Base-by-base conservation (phyloP, 2,113 vertebrate genomes). In the Forbesichthys agassizii region DNA sequence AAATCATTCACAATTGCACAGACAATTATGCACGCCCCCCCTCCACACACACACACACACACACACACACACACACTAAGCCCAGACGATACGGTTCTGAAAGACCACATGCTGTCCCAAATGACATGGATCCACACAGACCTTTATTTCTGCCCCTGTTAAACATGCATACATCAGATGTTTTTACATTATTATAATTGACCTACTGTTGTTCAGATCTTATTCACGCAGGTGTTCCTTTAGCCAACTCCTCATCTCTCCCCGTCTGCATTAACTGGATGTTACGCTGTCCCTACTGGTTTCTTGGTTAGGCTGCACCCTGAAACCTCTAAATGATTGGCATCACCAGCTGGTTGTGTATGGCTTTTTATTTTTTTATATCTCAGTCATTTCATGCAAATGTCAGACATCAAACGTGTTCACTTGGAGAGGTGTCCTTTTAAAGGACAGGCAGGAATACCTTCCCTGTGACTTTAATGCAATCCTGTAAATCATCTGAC, bases 301-400 rank as follows among this genome's bases (percentile, higher is more conserved):
- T 74, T 57, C 52, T 56, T 69, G 56, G 80, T 83, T 78, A 78
- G 69, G 64, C 61, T 59, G 69, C 76, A 73, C 66, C 54, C 74
- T 69, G 36, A 56, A 79, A 72, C 63, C 68, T 85, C 63, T 80
- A 48, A 74, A 53, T 69, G 77, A 7, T 78, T 69, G 68, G 61
- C 73, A 61, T 79, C 61, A 75, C 4, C 73, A 80, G 66, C 69
- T 5, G 11, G 74, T 79, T 42, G 36, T 72, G 60, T 79, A 36
- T 81, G 67, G 27, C 27, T 27, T 27, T 27, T 27, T 27, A 27
- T 27, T 27, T 27, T 27, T 65, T 79, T 89, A 87, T 75, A 75
- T 68, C 70, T 84, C 83, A 79, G 81, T 87, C 79, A 79, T 90
- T 88, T 85, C 73, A 89, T 74, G 85, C 70, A 79, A 56, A 55